Conservation (phyloP, 2,888 invertebrate genomes). For the Callyntrura sp. region DNA sequence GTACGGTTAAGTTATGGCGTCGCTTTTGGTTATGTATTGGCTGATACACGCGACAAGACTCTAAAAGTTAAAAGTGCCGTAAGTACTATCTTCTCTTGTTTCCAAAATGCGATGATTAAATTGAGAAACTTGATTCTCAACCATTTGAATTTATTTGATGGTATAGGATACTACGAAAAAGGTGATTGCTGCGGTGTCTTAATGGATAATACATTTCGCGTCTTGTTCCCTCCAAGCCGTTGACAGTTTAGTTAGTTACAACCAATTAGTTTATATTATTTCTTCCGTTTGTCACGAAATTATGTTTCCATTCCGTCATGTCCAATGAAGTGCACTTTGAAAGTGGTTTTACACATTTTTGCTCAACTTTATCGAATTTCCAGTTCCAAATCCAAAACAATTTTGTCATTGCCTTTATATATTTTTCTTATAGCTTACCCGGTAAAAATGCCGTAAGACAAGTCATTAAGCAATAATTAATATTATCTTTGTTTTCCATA, state of each 20-base stretch:
- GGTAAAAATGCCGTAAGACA: no score
- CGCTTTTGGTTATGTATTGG: conserved; percentile 94
- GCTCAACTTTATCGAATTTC: neutral
- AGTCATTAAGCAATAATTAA: no score
- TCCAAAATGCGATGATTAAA: neutral
- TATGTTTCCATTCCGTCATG: neutral
- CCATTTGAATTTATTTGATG: neutral
- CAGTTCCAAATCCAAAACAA: neutral
- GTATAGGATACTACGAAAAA: conserved; percentile 79
- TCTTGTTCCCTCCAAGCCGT: conserved; percentile 67
- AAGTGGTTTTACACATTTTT: neutral
- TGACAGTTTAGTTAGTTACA: neutral
- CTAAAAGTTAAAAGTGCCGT: conserved; percentile 85
- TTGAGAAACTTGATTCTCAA: neutral
- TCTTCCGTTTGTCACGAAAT: neutral
- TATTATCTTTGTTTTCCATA: no score
- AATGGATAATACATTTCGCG: conserved; percentile 88
- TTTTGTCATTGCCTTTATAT: neutral
- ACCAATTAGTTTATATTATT: neutral
- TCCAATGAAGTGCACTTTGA: neutral
- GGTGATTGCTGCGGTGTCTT: conserved; percentile 88
- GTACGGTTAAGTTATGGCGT: conserved; percentile 92
- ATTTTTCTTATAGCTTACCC: no score
- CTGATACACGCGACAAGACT: conserved; percentile 94
- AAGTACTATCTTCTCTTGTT: neutral